These are phyloP conservation scores for Opisthocomus hoazin DNA, from an alignment of 2,113 vertebrate species.

Conservation along the genomic window DNA sequence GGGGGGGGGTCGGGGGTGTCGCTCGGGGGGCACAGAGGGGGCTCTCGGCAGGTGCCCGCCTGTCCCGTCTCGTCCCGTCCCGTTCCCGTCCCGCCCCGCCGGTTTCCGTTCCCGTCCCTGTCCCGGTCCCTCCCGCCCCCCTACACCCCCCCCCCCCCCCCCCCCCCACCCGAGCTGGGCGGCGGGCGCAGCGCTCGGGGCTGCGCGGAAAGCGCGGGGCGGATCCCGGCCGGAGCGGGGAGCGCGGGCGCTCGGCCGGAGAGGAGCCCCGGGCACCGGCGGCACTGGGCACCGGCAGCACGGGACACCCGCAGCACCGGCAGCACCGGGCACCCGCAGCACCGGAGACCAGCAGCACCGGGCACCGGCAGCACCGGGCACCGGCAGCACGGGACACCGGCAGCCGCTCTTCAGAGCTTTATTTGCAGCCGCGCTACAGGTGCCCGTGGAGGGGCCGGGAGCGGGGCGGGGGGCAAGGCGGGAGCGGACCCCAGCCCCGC, in stretches of 20 bases:
- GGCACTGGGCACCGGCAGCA: neutral
- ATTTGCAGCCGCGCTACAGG: neutral
- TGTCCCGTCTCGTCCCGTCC: neutral
- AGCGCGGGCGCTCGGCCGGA: neutral
- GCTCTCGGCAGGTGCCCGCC: neutral
- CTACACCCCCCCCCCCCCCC: neutral
- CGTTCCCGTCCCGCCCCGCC: neutral
- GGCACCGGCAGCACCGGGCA: too few species aligned
- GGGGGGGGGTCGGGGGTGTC: too few species aligned
- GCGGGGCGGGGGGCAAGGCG: neutral
- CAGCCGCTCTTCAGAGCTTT: neutral
- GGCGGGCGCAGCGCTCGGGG: neutral
- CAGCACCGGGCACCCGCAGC: too few species aligned
- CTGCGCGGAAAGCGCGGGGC: constrained; percentile 45
- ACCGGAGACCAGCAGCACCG: too few species aligned
- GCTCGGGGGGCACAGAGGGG: neutral
- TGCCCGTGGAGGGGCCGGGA: neutral
- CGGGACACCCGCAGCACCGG: neutral
- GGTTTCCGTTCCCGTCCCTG: neutral
- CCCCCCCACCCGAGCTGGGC: neutral
- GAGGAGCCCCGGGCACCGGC: too few species aligned
- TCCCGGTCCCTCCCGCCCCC: neutral
- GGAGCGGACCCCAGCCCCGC: neutral
- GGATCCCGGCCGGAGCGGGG: constrained; percentile 44
- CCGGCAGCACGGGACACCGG: neutral